Conservation (phyloP, 2,797 vertebrate genomes). For the Sorex maritimensis region DNA sequence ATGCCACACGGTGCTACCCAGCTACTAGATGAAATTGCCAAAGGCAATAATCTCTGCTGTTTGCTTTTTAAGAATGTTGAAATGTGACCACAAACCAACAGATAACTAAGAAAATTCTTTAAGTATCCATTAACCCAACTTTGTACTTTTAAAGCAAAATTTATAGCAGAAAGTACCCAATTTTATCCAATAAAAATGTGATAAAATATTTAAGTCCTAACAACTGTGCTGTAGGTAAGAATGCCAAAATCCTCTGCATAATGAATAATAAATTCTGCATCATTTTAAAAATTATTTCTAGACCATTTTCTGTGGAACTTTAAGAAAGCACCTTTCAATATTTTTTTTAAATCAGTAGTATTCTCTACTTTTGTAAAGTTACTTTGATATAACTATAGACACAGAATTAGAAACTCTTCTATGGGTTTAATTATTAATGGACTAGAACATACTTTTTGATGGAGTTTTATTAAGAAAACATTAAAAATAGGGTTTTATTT, state of each 20-base stretch:
- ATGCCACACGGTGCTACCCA: neutral
- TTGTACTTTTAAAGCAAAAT: neutral
- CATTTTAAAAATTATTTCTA: constrained; percentile 32
- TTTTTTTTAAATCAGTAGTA: neutral
- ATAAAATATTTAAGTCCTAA: constrained; percentile 22
- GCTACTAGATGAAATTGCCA: constrained; percentile 1
- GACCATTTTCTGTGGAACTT: constrained; percentile 6
- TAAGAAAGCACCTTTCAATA: neutral
- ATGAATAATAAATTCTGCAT: neutral
- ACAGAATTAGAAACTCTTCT: neutral
- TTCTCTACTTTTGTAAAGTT: constrained; percentile 58
- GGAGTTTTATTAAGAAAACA: constrained; percentile 48
- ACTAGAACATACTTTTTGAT: neutral
- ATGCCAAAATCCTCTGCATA: constrained; percentile 30
- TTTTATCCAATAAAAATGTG: constrained; percentile 45
- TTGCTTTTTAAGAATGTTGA: constrained; percentile 60
- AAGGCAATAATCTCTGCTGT: neutral
- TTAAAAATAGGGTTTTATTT: neutral
- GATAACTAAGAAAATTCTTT: neutral
- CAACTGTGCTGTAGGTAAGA: constrained; percentile 9
- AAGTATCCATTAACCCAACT: neutral
- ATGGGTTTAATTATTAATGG: constrained; percentile 41
- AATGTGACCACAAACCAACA: neutral
- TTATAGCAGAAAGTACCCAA: neutral
- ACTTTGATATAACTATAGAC: neutral